These are phyloP conservation scores for Bradypodion ventrale DNA, from an alignment of 2,797 vertebrate species.

Conservation along the genomic window DNA sequence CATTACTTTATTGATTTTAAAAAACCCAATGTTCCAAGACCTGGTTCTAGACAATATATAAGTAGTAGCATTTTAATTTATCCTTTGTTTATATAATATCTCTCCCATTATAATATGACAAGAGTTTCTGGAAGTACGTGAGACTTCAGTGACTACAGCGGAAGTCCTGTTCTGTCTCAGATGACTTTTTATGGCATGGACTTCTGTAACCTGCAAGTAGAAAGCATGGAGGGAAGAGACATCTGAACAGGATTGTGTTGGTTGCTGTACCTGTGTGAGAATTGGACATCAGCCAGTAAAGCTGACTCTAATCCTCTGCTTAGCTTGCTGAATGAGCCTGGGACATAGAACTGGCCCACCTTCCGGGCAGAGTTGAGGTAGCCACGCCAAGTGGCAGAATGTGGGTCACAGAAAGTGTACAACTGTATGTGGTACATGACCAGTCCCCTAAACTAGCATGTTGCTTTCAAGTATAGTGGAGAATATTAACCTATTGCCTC, in stretches of 20 bases:
- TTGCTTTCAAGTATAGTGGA: neutral
- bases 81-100: neutral
- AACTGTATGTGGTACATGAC: neutral
- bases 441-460: neutral
- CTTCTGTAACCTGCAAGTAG: no score
- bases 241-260: neutral
- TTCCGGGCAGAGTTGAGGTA: neutral
- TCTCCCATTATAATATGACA: neutral
- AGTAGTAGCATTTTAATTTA: no score
- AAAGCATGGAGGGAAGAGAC: neutral
- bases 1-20: no score
- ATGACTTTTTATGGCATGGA: neutral
- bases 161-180: neutral
- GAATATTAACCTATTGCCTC: neutral
- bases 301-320: neutral
- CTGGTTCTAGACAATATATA: no score
- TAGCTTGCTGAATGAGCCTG: neutral
- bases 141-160: neutral
- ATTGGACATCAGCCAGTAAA: neutral
- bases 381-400: neutral
- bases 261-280: neutral
- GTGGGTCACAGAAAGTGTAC: neutral
- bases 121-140: neutral
- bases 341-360: neutral
- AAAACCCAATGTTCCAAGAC: no score